A percentile compares a stretch with the other conserved stretches of the same genome.
Evolutionary conservation across 2,113 vertebrate species (phyloP).

Genomic region (Cephalopholis sonnerati): DNA sequence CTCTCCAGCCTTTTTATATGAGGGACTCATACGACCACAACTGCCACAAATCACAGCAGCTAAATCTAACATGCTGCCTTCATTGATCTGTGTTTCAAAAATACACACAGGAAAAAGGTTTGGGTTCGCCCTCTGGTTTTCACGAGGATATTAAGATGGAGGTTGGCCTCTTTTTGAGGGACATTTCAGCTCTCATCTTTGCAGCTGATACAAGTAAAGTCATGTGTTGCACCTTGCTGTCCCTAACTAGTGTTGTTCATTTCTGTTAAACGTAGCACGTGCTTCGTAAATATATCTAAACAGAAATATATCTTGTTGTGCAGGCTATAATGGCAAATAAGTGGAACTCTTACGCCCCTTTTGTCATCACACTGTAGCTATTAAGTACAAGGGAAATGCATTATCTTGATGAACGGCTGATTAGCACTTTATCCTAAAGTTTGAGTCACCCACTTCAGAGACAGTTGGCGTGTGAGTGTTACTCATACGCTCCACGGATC

Average conservation of each 20-base stretch:
- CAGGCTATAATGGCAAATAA: background rate
- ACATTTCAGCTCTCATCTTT: background rate
- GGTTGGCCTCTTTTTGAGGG: background rate
- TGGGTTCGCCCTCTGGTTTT: constrained; percentile 8
- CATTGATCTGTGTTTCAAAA: constrained; percentile 7
- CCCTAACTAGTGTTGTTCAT: background rate
- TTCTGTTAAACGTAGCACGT: background rate
- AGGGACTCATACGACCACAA: constrained; percentile 20
- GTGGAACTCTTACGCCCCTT: background rate
- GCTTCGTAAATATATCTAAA: background rate
- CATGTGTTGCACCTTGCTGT: background rate
- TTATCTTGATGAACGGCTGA: constrained; percentile 11
- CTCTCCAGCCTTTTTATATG: constrained; percentile 39
- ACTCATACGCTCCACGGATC: constrained; percentile 40
- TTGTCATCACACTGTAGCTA: constrained; percentile 6
- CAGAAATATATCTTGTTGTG: background rate
- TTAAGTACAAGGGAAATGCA: constrained; percentile 8
- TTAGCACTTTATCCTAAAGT: constrained; percentile 55
- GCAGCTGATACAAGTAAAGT: background rate
- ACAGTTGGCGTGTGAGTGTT: constrained; percentile 22
- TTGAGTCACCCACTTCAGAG: constrained; percentile 66
- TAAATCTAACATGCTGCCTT: constrained; percentile 42
- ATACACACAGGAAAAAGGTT: background rate
- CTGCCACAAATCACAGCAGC: constrained; percentile 52
- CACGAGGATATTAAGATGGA: constrained; percentile 12